phyloP scores from a whole-genome alignment of 2,888 invertebrate species.

The Parnassius smintheus region DNA sequence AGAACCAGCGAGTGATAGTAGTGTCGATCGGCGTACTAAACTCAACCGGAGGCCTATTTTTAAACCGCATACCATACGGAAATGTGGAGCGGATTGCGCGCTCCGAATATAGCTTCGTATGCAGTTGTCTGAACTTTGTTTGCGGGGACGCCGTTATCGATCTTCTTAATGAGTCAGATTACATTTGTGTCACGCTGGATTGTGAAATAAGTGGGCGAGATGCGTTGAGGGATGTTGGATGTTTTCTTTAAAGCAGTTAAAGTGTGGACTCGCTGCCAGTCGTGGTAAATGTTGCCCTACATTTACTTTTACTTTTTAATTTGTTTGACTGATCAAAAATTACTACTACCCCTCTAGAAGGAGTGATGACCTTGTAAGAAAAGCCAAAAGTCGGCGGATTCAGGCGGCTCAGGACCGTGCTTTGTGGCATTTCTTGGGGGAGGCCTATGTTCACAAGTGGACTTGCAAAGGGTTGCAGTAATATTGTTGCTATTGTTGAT shows the following conservation, averaged over 20 bases:
- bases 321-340: no score
- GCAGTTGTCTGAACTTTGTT: constrained; percentile 65
- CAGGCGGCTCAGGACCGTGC: no score
- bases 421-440: no score
- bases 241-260: background rate
- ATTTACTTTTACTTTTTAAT: no score
- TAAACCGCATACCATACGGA: constrained; percentile 73
- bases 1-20: constrained; percentile 70
- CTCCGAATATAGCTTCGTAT: constrained; percentile 68
- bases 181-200: constrained; percentile 9
- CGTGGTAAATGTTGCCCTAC: no score
- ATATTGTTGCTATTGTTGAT: no score
- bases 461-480: no score
- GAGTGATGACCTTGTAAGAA: no score
- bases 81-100: constrained; percentile 71
- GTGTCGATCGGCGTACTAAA: constrained; percentile 73
- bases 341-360: no score
- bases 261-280: no score
- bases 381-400: no score
- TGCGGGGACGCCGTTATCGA: constrained; percentile 49
- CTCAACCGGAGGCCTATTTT: constrained; percentile 61
- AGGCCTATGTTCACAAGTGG: no score
- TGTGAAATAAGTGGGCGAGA: background rate
- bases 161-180: constrained; percentile 26
- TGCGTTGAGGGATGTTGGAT: background rate